Evolutionary conservation across 2,113 vertebrate species (phyloP), one percentile per base, ranked within the genome.

Genomic region (Pardalotus punctatus): DNA sequence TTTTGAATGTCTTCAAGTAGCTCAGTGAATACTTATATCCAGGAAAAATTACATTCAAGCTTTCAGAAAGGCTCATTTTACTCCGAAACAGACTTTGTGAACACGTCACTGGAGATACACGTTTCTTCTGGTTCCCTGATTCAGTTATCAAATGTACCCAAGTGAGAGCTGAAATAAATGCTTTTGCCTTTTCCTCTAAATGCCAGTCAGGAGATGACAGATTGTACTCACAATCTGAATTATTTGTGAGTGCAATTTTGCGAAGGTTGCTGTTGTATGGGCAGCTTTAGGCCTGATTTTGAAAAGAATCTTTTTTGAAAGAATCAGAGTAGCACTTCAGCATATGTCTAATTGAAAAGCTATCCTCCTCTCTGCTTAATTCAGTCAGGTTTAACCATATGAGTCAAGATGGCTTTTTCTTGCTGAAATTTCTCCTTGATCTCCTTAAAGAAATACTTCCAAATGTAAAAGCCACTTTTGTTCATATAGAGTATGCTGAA

Each of bases 61-160:
- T 92, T 92, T 90, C 76, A 71, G 47, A 90, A 78, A 86, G 64
- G 38, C 28, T 81, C 81, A 67, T 79, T 91, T 92, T 36, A 84
- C 57, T 60, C 45, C 0, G 0, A 92, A 91, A 66, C 10, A 83
- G 88, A 61, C n/a, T 72, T 65, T 12, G 20, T 51, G 81, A 94
- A 79, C 28, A 86, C 5, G 2, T 61, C 73, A 89, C 45, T 61
- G 33, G 54, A 94, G 20, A 92, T 64, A n/a, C 14, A n/a, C 9
- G 1, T 82, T 91, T 90, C 61, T 76, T 85, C 53, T 35, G 42
- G 45, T 88, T 78, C 35, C 56, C 48, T 42, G 60, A 81, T 56
- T 86, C 80, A n/a, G 57, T 83, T 77, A 93, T 92, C 65, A 78
- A 83, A 86, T 94, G 86, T 71, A 47, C 12, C 25, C 31, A 61